phyloP scores from a whole-genome alignment of 2,113 vertebrate genomes.

The Neodon shergylaensis region DNA sequence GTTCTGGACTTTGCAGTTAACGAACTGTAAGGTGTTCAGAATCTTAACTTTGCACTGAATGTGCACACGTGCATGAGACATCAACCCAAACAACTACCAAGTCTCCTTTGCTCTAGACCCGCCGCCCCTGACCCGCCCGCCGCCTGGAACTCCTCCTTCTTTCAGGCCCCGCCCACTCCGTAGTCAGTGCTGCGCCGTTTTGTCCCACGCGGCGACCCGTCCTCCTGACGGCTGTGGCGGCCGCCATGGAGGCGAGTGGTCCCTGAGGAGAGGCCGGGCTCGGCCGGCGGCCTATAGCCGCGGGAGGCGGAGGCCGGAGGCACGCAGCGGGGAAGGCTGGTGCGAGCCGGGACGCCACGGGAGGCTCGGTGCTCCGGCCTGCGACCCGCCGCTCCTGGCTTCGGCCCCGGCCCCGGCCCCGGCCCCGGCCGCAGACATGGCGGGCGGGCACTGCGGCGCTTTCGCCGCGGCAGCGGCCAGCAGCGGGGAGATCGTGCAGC shows the following conservation, averaged over 20 bases:
- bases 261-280: neutral
- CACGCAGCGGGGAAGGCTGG: neutral
- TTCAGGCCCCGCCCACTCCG: neutral
- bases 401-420: neutral
- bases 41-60: neutral
- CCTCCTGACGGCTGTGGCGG: neutral
- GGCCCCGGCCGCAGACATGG: conserved; percentile 80
- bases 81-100: fast-evolving
- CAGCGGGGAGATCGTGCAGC: conserved; percentile 95
- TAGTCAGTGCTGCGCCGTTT: conserved; percentile 36
- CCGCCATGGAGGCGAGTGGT: neutral
- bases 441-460: conserved; percentile 89
- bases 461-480: conserved; percentile 87
- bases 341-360: neutral
- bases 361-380: conserved; percentile 5
- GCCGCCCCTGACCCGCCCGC: fast-evolving
- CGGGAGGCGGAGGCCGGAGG: neutral
- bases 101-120: neutral
- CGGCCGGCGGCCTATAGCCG: conserved; percentile 47
- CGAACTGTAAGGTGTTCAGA: neutral
- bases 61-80: neutral
- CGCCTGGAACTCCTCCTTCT: neutral
- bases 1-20: neutral
- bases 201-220: conserved; percentile 73
- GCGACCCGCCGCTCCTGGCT: conserved; percentile 46